Evolutionary conservation across 2,797 vertebrate genomes (phyloP).

Genomic region (Hippopotamyrus pictus): DNA sequence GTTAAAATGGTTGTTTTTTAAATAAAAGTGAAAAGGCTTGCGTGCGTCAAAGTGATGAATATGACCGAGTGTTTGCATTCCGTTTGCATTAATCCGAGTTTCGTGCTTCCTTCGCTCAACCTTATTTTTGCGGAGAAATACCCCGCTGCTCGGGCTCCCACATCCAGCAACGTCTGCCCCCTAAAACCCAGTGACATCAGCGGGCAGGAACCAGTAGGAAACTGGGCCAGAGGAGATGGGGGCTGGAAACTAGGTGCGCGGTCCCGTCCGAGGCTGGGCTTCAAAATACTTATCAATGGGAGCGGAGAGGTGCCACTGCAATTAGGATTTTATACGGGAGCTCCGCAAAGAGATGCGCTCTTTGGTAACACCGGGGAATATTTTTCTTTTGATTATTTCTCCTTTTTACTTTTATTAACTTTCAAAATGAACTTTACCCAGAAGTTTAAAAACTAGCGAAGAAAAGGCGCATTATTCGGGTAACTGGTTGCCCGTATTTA

Average conservation of each 20-base stretch:
- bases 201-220: slow-evolving; percentile 59
- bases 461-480: background rate
- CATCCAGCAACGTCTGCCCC: slow-evolving; percentile 21
- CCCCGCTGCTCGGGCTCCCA: background rate
- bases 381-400: slow-evolving; percentile 38
- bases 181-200: slow-evolving; percentile 63
- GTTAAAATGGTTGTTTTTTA: background rate
- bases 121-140: slow-evolving; percentile 1
- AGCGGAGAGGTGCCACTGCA: slow-evolving; percentile 44
- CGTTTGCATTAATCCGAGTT: background rate
- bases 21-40: background rate
- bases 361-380: slow-evolving; percentile 32
- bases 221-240: slow-evolving; percentile 53
- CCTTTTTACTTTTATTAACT: background rate
- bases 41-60: background rate
- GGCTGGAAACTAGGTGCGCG: slow-evolving; percentile 44
- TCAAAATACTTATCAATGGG: slow-evolving; percentile 26
- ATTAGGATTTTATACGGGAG: slow-evolving; percentile 36
- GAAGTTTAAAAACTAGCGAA: slow-evolving; percentile 5
- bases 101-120: background rate
- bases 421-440: background rate
- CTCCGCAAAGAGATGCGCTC: slow-evolving; percentile 38
- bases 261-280: slow-evolving; percentile 20
- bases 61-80: background rate
- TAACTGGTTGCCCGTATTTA: background rate